Evolutionary conservation across 64 coral and sea anemone species (phyloP).

Genomic region (Stichodactyla helianthus): DNA sequence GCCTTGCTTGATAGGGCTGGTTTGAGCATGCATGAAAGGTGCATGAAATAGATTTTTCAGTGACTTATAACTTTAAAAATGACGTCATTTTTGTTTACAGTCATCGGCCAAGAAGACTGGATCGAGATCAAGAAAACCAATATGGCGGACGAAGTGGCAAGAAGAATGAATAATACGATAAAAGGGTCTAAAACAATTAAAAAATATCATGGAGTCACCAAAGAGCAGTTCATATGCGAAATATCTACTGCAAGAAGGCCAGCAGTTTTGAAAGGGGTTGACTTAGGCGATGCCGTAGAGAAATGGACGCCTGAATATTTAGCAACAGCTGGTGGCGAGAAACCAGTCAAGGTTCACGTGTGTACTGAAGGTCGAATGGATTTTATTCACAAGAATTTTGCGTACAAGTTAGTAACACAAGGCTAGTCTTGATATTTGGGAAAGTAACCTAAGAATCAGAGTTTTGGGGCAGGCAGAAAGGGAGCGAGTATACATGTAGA

Average conservation of each 20-base stretch:
- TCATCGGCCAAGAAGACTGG: conserved; percentile 1
- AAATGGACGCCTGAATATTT: conserved; percentile 84
- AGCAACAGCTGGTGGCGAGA: conserved; percentile 41
- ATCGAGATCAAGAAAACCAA: not conserved
- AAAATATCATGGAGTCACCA: conserved; percentile 35
- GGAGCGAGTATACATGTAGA: no score
- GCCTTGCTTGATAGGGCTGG: not conserved
- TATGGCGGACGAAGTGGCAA: conserved; percentile 27
- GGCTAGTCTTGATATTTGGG: no score
- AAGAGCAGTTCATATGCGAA: conserved; percentile 35
- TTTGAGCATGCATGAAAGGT: not conserved
- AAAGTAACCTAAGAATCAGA: no score
- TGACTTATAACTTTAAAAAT: not conserved
- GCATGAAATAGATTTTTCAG: not conserved
- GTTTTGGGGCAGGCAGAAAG: no score
- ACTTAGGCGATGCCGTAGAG: conserved; percentile 47
- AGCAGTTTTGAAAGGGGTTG: conserved; percentile 57
- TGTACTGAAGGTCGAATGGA: conserved; percentile 67
- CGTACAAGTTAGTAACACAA: conserved; percentile 53
- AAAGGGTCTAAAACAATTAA: not conserved
- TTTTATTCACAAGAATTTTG: conserved; percentile 86
- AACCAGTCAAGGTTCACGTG: conserved; percentile 67
- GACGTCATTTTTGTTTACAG: conserved; percentile 12
- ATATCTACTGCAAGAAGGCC: conserved; percentile 47
- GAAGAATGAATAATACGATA: not conserved